Evolutionary conservation across 2,888 invertebrate genomes (phyloP), one percentile per base, ranked within the genome.

Genomic region (Nemurella pictetii): DNA sequence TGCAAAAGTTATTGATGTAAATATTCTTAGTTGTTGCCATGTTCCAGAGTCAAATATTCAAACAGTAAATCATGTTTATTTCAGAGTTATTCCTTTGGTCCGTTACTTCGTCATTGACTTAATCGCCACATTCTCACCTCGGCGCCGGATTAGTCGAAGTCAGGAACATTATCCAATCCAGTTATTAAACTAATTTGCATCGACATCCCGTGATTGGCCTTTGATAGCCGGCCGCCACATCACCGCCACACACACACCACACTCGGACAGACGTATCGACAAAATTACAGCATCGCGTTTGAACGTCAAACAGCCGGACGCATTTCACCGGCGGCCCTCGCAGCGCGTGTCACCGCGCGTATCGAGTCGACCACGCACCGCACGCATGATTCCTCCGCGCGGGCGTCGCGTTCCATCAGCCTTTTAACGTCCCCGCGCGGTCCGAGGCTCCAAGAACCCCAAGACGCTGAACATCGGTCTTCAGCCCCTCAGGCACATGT

Each of bases 61-160:
- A 15, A 7, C 20, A 55, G 55, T 1, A 55, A 55, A 55, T 55
- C 55, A 20, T 55, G n/a, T n/a, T n/a, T n/a, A n/a, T n/a, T n/a
- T n/a, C n/a, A n/a, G n/a, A n/a, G n/a, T 85, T 84, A 86, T 86
- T 86, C 85, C 82, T 55, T 29, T 74, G 74, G 30, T 26, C 72
- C 72, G 55, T 82, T 82, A 36, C 72, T 82, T 77, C 36, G 36
- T 7, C 36, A 27, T 72, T 30, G 82, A 72, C 72, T 82, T 82
- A n/a, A n/a, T n/a, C n/a, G n/a, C n/a, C n/a, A n/a, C n/a, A n/a
- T 55, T 32, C 20, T 12, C 9, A 55, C 9, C 20, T 20, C 3
- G 20, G 55, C 20, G 3, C 9, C 55, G 55, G 20, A 55, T 55
- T 20, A 20, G 20, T 55, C 55, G 9, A n/a, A 55, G 55, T 55